Evolutionary conservation across 2,888 invertebrate genomes (phyloP).

Genomic region (Callimorpha dominula): DNA sequence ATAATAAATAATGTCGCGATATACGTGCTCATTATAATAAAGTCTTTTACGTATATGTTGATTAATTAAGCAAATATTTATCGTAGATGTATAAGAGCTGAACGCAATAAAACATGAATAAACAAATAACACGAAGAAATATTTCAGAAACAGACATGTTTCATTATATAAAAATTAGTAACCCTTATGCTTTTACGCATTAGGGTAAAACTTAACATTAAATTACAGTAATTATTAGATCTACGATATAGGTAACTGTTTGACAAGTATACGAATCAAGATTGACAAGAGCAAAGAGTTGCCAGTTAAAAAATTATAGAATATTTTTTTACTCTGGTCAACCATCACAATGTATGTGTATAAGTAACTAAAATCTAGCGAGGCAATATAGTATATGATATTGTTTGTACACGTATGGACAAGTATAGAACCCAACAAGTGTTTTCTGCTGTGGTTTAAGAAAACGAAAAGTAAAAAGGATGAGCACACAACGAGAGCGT

Average conservation of each 20-base stretch:
- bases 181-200: background rate
- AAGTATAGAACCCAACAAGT: conserved; percentile 69
- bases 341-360: conserved; percentile 63
- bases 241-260: conserved; percentile 10
- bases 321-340: conserved; percentile 58
- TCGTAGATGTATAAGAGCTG: conserved; percentile 38
- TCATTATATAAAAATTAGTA: conserved; percentile 4
- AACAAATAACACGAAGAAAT: conserved; percentile 32
- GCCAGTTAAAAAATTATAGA: conserved; percentile 1
- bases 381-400: conserved; percentile 32
- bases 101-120: conserved; percentile 46
- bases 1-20: too few species aligned
- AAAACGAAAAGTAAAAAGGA: conserved; percentile 51
- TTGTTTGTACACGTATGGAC: conserved; percentile 56
- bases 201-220: conserved; percentile 34
- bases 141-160: conserved; percentile 32
- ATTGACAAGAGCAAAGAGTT: conserved; percentile 59
- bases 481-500: conserved; percentile 37
- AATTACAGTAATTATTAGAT: conserved; percentile 23
- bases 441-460: conserved; percentile 47
- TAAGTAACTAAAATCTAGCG: conserved; percentile 40
- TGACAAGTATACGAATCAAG: conserved; percentile 38
- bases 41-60: too few species aligned
- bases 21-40: too few species aligned
- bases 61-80: background rate